These are phyloP conservation scores for Mnemiopsis leidyi DNA, from an alignment of 37 sponge, comb jelly and placozoan genomes.

Conservation along the genomic window DNA sequence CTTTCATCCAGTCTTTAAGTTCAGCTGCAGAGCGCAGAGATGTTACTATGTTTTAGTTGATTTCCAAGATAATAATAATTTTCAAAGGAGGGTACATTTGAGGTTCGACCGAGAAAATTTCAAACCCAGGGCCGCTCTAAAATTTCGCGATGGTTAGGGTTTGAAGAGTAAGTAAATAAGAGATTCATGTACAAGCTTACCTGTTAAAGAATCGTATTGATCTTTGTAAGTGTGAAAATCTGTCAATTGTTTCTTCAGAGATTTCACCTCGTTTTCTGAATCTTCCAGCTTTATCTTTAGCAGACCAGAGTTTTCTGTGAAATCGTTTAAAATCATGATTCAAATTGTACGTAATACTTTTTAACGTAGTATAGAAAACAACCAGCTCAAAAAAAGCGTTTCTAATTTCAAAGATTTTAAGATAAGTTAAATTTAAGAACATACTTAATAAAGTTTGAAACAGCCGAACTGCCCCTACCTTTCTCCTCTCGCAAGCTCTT, in stretches of 20 bases:
- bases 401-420: too few species aligned
- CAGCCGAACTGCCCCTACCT: background rate
- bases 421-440: background rate
- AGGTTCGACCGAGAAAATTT: background rate
- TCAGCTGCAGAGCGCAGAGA: background rate
- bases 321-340: background rate
- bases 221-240: background rate
- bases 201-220: conserved; percentile 7
- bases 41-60: too few species aligned
- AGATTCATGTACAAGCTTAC: too few species aligned
- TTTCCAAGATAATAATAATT: too few species aligned
- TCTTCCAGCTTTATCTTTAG: conserved; percentile 34
- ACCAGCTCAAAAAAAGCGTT: too few species aligned
- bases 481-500: background rate
- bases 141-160: too few species aligned
- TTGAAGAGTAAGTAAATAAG: too few species aligned
- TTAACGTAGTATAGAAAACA: too few species aligned
- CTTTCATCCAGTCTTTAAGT: conserved; percentile 27
- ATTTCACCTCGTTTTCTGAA: background rate
- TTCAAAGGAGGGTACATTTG: background rate
- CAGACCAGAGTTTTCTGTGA: background rate
- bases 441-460: background rate
- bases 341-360: background rate
- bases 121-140: too few species aligned
- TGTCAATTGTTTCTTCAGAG: conserved; percentile 10